These are phyloP conservation scores for Caenorhabditis sinica DNA, from an alignment of 2,888 invertebrate genomes.

Conservation along the genomic window DNA sequence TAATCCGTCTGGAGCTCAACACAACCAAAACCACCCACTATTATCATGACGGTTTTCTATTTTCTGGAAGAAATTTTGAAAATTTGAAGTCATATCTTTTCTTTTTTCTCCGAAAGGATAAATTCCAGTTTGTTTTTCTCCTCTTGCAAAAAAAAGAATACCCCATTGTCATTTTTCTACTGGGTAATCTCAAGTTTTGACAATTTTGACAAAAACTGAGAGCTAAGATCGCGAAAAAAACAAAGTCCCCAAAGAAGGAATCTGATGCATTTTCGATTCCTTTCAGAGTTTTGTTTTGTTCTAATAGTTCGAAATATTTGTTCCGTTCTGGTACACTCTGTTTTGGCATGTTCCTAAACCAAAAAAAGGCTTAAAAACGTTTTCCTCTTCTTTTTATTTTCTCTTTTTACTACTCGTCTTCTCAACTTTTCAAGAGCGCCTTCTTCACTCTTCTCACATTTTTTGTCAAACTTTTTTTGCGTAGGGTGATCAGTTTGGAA, in stretches of 20 bases:
- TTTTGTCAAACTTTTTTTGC: too few species aligned
- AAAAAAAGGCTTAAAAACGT: not conserved
- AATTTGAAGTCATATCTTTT: not conserved
- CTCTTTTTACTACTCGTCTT: not conserved
- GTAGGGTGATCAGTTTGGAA: slow-evolving; percentile 5
- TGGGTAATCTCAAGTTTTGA: slow-evolving; percentile 6
- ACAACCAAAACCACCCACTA: not conserved
- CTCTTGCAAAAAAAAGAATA: not conserved
- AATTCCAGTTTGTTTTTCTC: not conserved
- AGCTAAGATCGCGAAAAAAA: not conserved
- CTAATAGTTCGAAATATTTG: slow-evolving; percentile 6
- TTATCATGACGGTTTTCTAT: not conserved
- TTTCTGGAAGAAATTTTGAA: not conserved
- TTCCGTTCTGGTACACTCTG: not conserved
- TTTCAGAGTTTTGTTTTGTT: not conserved
- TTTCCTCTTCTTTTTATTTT: not conserved
- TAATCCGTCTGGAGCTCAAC: slow-evolving; percentile 13
- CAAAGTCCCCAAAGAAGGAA: not conserved
- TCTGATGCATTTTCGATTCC: not conserved
- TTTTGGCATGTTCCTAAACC: not conserved
- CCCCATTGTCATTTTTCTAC: not conserved
- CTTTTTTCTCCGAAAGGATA: not conserved
- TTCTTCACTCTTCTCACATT: not conserved
- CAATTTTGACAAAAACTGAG: not conserved
- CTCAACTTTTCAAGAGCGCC: slow-evolving; percentile 14